Base-by-base conservation (phyloP, 2,113 vertebrate species). In the Recurvirostra avosetta region DNA sequence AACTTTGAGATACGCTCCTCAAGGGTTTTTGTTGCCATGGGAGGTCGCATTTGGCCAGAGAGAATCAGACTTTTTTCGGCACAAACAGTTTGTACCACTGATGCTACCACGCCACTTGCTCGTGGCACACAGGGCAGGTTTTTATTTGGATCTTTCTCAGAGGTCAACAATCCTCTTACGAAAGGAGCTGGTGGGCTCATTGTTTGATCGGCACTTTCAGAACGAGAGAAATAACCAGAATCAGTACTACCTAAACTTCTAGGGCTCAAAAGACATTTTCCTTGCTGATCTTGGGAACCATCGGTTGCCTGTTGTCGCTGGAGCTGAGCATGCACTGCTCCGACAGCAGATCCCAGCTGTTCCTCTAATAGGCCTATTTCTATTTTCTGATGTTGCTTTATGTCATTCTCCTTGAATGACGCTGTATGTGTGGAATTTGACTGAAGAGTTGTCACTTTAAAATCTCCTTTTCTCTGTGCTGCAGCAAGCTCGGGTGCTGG, bases 241-340 rank as follows among this genome's bases (percentile, higher is more conserved):
- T 99, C 99, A 11, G 99, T 99, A 75, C 99, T 99, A 63, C 99
- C 99, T 82, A 99, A 97, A 97, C 99, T 99, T 79, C 99, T 98
- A 21, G 99, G 99, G 76, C 99, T 99, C 55, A 99, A 95, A 15
- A 99, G 98, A 94, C 98, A 99, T 94, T 99, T 99, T 15, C 97
- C 98, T 92, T 99, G 99, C 67, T 99, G 99, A 84, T 99, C 99
- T 58, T 99, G 99, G 71, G 99, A 99, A 94, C 98, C 98, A 85
- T 99, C 99, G 0, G 99, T 99, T 11, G 99, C 99, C 96, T 99
- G 99, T 32, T 99, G 99, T 70, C 99, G 98, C 95, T 99, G 99
- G 62, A 99, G 98, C 68, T 99, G 99, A 79, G 98, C 99, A 25
- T 99, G 99, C 3, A 84, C 97, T 2, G 96, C 83, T 43, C 98